Evolutionary conservation across 2,113 vertebrate species (phyloP), one percentile per base, ranked within the genome.

Genomic region (Pterocles orientalis): DNA sequence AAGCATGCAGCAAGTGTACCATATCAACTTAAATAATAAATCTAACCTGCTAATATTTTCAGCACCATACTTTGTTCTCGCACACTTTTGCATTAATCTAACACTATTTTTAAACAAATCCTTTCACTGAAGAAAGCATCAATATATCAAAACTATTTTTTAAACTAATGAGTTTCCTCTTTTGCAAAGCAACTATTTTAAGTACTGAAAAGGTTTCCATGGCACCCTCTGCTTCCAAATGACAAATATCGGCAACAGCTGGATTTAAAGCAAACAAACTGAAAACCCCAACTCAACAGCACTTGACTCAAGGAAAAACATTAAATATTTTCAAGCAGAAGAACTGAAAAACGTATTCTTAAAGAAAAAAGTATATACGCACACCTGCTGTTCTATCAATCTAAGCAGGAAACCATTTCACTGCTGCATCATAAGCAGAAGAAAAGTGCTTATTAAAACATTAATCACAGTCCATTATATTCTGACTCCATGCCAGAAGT

Each of bases 381-480:
- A 98, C 98, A 98, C 98, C 98, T 98, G 98, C 96, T 98, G 94
- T 85, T 96, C 97, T 98, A 97, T 98, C 98, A 98, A 97, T 98
- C 91, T 82, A 61, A 95, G 91, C 98, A 98, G 98, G 98, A 98
- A 98, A 98, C 96, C 94, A 92, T 97, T 98, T 97, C 95, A 98
- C 94, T 97, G 97, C 97, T 96, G 96, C 97, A 98, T 97, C 97
- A 93, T 97, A 96, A 98, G 98, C 92, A 98, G 97, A 79, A 98
- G 97, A 97, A 98, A 98, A 98, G 94, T 96, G 96, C 98, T 98
- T 98, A 98, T 98, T 98, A 98, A 98, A 98, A 97, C 98, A 98
- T 98, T 98, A 98, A 98, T 98, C 98, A 98, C 97, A 97, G 97
- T 97, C 98, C 97, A 98, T 98, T 98, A 98, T 97, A 97, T 93